Conservation (phyloP, 2,888 invertebrate genomes). For the Lydus trimaculatus region DNA sequence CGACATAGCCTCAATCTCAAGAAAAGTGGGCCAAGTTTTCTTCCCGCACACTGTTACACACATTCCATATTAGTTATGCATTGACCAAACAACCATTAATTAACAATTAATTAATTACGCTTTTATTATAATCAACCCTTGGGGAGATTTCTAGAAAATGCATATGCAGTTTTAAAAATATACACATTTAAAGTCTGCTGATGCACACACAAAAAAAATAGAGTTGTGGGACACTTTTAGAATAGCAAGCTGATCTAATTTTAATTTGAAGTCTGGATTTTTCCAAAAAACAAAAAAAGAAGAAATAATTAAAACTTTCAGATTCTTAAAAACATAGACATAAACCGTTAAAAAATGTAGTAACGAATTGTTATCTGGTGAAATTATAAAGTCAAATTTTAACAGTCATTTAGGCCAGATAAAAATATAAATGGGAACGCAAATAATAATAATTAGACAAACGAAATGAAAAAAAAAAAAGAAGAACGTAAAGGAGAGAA, state of each 20-base stretch:
- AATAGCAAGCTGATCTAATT: not conserved
- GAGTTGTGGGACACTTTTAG: not conserved
- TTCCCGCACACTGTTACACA: conserved; percentile 25
- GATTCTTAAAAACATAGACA: not conserved
- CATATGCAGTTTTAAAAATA: conserved; percentile 33
- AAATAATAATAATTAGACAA: conserved; percentile 16
- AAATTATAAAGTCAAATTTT: conserved; percentile 42
- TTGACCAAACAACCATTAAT: not conserved
- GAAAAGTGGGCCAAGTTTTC: conserved; percentile 38
- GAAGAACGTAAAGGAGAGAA: conserved; percentile 39
- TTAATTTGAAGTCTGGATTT: conserved; percentile 2
- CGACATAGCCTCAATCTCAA: conserved; percentile 33
- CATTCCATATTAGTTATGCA: conserved; percentile 23
- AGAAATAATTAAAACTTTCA: not conserved
- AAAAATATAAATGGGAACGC: conserved; percentile 43
- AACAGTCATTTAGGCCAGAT: conserved; percentile 39
- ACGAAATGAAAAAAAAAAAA: not conserved
- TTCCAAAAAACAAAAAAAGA: not conserved
- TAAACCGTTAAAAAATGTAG: not conserved
- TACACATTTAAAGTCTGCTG: not conserved
- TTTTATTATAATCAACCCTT: not conserved
- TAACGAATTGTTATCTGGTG: conserved; percentile 27
- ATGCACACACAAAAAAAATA: not conserved
- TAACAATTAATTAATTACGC: not conserved
- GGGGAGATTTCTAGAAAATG: conserved; percentile 15